Percentiles rank a stretch among this genome's conserved stretches.
Conservation (phyloP, 37 sponge, comb jelly and placozoan species). For the Spongilla lacustris region DNA sequence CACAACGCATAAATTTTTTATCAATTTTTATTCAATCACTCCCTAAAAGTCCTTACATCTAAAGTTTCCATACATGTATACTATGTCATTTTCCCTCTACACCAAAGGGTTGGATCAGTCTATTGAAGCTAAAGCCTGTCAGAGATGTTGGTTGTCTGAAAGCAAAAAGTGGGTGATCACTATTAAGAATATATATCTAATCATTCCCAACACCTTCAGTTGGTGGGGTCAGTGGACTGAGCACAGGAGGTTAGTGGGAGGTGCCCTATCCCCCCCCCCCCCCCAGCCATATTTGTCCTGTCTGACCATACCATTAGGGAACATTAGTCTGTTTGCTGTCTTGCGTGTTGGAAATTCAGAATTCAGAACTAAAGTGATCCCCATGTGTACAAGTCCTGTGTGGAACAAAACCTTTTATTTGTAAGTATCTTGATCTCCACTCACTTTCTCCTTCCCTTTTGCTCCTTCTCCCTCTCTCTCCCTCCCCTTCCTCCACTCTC, state of each 20-base stretch:
- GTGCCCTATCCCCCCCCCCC: no score
- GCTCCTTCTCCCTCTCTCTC: no score
- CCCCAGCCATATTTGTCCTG: neutral
- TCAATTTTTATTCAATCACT: no score
- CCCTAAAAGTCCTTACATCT: no score
- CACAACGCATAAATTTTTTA: no score
- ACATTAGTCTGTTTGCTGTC: constrained; percentile 67
- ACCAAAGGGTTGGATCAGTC: constrained; percentile 33
- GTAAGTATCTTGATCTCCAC: no score
- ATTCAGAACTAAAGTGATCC: constrained; percentile 67
- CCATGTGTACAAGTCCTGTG: constrained; percentile 62
- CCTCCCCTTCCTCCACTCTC: neutral
- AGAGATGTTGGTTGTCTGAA: constrained; percentile 64
- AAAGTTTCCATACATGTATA: no score
- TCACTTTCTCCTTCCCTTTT: no score
- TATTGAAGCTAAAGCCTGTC: neutral
- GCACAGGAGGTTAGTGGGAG: neutral
- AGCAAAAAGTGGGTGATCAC: constrained; percentile 42
- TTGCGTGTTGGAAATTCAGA: constrained; percentile 79
- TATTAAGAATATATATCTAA: neutral
- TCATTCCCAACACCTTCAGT: neutral
- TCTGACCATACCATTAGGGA: constrained; percentile 23
- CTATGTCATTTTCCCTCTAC: no score
- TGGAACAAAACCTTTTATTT: constrained; percentile 90
- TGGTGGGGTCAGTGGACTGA: neutral